phyloP scores from a whole-genome alignment of 2,797 vertebrate species.

The Tangara arthus region DNA sequence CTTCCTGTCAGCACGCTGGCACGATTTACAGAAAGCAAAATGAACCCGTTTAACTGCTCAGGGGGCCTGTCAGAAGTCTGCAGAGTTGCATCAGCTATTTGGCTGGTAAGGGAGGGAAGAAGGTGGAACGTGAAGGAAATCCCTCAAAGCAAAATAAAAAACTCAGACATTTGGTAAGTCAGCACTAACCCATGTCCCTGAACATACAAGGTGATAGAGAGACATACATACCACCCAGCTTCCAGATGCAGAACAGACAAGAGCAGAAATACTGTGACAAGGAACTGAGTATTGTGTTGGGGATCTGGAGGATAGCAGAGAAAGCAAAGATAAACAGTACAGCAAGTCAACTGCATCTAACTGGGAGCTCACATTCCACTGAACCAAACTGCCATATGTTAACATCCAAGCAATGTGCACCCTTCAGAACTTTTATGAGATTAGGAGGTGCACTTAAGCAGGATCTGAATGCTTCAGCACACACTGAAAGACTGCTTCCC shows the following conservation, averaged over 20 bases:
- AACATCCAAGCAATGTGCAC: background rate
- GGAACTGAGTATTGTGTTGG: background rate
- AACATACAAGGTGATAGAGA: background rate
- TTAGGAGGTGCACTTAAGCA: background rate
- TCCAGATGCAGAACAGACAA: background rate
- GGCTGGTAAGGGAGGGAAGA: background rate
- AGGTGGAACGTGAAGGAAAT: background rate
- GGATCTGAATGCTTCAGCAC: background rate
- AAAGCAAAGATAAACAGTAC: background rate
- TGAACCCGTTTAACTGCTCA: conserved; percentile 28
- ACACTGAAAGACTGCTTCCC: background rate
- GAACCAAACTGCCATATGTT: background rate
- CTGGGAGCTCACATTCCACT: background rate
- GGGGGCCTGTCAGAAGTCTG: background rate
- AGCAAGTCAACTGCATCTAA: background rate
- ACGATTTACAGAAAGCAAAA: background rate
- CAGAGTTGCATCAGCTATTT: conserved; percentile 7
- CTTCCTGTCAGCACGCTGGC: background rate
- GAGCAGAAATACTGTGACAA: background rate
- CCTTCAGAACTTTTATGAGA: background rate
- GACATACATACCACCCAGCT: background rate
- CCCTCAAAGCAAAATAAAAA: background rate
- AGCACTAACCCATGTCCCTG: background rate
- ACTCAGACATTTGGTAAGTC: background rate
- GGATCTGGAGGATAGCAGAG: background rate